phyloP scores from a whole-genome alignment of 1,140 invertebrate genomes.

The Philopotamus ludificatus region DNA sequence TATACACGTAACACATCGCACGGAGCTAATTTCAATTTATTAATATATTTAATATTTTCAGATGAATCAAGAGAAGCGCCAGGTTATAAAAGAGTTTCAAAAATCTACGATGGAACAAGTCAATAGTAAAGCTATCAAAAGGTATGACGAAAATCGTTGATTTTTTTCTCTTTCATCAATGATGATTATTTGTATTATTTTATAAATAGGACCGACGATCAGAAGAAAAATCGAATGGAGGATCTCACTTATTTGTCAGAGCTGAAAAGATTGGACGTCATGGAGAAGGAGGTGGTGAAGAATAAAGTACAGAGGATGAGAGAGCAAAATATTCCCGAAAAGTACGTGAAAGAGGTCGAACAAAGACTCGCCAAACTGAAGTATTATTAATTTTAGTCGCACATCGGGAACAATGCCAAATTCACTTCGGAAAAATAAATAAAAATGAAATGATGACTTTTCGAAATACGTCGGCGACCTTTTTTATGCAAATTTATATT shows the following conservation, averaged over 20 bases:
- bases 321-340: constrained; percentile 50
- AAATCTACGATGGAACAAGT: constrained; percentile 62
- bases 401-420: too few species aligned
- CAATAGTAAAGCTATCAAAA: constrained; percentile 66
- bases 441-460: too few species aligned
- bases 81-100: constrained; percentile 50
- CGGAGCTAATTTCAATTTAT: too few species aligned
- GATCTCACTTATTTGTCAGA: constrained; percentile 46
- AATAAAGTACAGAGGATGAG: constrained; percentile 51
- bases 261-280: constrained; percentile 54
- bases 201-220: too few species aligned
- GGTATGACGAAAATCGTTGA: too few species aligned
- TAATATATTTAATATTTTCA: too few species aligned
- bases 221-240: constrained; percentile 19
- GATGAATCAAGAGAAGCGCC: constrained; percentile 44
- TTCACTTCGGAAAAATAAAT: too few species aligned
- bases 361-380: constrained; percentile 49
- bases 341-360: constrained; percentile 54
- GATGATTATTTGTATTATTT: too few species aligned
- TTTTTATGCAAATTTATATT: too few species aligned
- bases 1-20: too few species aligned
- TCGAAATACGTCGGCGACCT: too few species aligned
- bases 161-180: too few species aligned
- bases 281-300: constrained; percentile 51
- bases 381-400: constrained; percentile 31